Conservation (phyloP, 2,888 invertebrate species). For the Amphipyra tragopoginis region DNA sequence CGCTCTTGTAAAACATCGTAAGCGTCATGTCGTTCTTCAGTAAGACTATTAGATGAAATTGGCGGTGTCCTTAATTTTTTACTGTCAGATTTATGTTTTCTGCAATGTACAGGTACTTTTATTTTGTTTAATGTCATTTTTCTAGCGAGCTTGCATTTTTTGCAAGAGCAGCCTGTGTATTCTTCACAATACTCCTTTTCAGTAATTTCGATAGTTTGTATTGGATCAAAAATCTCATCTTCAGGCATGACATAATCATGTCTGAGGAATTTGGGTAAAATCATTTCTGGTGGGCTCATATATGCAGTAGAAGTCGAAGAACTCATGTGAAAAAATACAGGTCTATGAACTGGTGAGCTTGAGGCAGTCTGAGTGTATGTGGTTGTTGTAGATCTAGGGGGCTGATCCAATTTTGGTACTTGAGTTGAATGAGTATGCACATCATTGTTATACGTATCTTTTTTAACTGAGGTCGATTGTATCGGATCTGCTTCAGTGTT, state of each 20-base stretch:
- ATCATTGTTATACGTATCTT: slow-evolving; percentile 64
- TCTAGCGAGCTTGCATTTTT: slow-evolving; percentile 59
- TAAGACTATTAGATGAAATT: slow-evolving; percentile 66
- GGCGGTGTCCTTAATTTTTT: slow-evolving; percentile 67
- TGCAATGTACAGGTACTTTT: slow-evolving; percentile 34
- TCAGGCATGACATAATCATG: slow-evolving; percentile 60
- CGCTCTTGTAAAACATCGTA: slow-evolving; percentile 32
- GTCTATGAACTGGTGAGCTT: slow-evolving; percentile 74
- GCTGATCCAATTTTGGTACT: slow-evolving; percentile 58
- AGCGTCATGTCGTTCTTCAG: slow-evolving; percentile 31
- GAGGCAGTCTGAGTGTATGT: slow-evolving; percentile 80
- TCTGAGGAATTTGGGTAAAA: slow-evolving; percentile 77
- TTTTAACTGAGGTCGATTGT: slow-evolving; percentile 32
- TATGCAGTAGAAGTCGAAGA: slow-evolving; percentile 87
- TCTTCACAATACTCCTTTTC: slow-evolving; percentile 55
- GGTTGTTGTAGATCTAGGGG: slow-evolving; percentile 72
- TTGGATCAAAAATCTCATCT: slow-evolving; percentile 63
- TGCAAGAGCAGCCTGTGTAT: slow-evolving; percentile 64
- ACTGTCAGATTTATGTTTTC: slow-evolving; percentile 39
- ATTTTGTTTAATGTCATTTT: slow-evolving; percentile 41
- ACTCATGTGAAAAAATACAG: slow-evolving; percentile 81
- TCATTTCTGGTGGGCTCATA: slow-evolving; percentile 86
- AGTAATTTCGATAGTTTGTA: slow-evolving; percentile 50
- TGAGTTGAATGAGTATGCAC: slow-evolving; percentile 64
- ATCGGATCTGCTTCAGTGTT: slow-evolving; percentile 26